Evolutionary conservation across 37 sponge, comb jelly and placozoan species (phyloP), one percentile per base, ranked within the genome.

Genomic region (Agelas oroides): DNA sequence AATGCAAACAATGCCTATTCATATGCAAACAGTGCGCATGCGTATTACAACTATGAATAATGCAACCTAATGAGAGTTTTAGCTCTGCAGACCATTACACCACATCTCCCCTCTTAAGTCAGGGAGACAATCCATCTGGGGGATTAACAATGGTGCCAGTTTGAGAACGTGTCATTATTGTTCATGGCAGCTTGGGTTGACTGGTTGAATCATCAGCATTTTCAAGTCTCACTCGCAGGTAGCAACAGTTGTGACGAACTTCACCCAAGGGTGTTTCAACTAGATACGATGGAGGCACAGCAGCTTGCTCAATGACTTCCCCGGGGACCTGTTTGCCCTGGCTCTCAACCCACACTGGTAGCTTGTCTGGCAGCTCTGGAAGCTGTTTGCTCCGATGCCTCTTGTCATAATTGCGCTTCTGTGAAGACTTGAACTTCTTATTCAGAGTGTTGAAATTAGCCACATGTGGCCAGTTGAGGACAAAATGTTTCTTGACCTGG

Each of bases 391-490:
- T 39, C 0, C 66, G 5, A 58, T 87, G 81, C 30, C 80, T 46
- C 36, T 40, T 25, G 39, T 87, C 75, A 46, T 80, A 87, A 37
- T 72, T 73, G n/a, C 5, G 17, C 61, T 79, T 79, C 66, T 79
- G 80, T 37, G 17, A 5, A 61, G 13, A n/a, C 72, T 73, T 79
- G 65, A 17, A 41, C 31, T 31, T 6, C 53, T 59, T 28, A 25
- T 79, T 57, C 24, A 27, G 23, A 14, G 34, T 31, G 5, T 53
- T 5, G 53, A 87, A 87, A 8, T 35, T 27, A 1, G 41, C 6
- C 80, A 87, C 65, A 32, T 77, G 72, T 14, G 14, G 24, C 87
- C 87, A 87, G 21, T 79, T 18, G 8, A 74, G 87, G 1, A 79
- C 31, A 24, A 87, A 40, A 15, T 60, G 53, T 20, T 71, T 30